phyloP scores from a whole-genome alignment of 1,140 invertebrate genomes.

The Anastrepha obliqua region DNA sequence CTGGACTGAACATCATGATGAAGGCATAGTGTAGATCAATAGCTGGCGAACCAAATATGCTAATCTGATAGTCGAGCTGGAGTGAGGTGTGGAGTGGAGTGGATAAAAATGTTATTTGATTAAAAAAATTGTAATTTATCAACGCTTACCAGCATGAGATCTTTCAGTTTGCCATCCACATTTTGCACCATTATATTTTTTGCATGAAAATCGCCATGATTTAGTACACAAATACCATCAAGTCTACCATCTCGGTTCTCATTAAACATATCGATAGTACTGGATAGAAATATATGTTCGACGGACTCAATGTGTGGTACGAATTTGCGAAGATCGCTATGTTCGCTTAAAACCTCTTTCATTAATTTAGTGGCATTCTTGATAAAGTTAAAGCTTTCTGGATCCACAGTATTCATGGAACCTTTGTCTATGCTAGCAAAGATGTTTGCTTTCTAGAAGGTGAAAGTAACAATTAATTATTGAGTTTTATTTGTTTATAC shows the following conservation, averaged over 20 bases:
- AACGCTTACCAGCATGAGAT: slow-evolving; percentile 27
- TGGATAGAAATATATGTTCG: not conserved
- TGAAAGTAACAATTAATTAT: not conserved
- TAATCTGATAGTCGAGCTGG: slow-evolving; percentile 50
- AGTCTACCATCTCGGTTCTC: not conserved
- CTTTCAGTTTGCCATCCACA: not conserved
- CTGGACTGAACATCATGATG: slow-evolving; percentile 44
- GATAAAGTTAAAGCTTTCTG: not conserved
- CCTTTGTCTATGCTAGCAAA: not conserved
- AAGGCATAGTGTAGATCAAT: slow-evolving; percentile 49
- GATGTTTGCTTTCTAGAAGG: not conserved
- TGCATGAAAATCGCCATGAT: slow-evolving; percentile 56
- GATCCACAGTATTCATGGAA: not conserved
- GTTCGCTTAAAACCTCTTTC: slow-evolving; percentile 13
- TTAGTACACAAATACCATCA: slow-evolving; percentile 41
- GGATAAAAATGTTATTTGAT: slow-evolving; percentile 4
- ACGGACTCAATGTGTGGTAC: slow-evolving; percentile 33
- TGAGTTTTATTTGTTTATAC: no score
- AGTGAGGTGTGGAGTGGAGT: not conserved
- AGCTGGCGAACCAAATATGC: slow-evolving; percentile 25
- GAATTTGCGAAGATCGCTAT: not conserved
- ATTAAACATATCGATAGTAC: slow-evolving; percentile 4
- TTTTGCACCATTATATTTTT: slow-evolving; percentile 49
- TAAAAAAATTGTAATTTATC: not conserved
- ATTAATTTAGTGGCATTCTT: not conserved